phyloP scores from a whole-genome alignment of 2,113 vertebrate species.

The Pongo abelii region DNA sequence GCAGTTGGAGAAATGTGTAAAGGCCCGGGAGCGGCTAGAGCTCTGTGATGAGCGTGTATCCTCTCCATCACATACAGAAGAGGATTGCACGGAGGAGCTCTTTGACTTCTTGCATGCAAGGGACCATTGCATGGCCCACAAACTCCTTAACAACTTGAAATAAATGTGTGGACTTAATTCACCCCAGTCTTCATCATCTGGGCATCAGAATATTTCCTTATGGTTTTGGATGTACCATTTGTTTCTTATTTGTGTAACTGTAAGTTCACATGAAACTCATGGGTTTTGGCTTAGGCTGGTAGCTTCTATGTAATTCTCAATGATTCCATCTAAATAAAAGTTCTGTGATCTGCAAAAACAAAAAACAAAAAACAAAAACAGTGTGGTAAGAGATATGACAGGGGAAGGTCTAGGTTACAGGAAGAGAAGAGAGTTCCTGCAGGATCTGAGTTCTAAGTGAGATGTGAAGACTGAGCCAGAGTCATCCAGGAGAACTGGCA shows the following conservation, averaged over 20 bases:
- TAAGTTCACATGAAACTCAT: too few relatives aligned
- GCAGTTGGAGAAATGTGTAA: slow-evolving; percentile 88
- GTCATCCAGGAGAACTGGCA: background rate
- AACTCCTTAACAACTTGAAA: too few relatives aligned
- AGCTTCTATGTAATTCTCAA: too few relatives aligned
- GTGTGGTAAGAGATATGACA: background rate
- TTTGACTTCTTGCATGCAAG: slow-evolving; percentile 95
- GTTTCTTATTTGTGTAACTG: too few relatives aligned
- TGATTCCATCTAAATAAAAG: too few relatives aligned
- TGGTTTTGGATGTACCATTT: too few relatives aligned
- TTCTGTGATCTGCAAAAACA: too few relatives aligned
- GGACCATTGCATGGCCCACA: slow-evolving; percentile 90
- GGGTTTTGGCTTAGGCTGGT: too few relatives aligned
- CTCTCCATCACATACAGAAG: slow-evolving; percentile 86
- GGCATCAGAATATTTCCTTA: too few relatives aligned
- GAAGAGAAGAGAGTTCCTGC: background rate
- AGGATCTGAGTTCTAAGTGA: background rate
- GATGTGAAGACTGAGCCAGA: background rate
- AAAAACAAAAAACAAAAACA: background rate
- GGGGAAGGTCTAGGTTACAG: background rate
- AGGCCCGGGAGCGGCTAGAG: slow-evolving; percentile 87
- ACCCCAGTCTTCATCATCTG: too few relatives aligned
- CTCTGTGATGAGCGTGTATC: slow-evolving; percentile 86
- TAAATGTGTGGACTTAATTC: too few relatives aligned
- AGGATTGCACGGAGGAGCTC: slow-evolving; percentile 95